These are phyloP conservation scores for Phymastichus coffea DNA, from an alignment of 1,140 invertebrate species.

Conservation along the genomic window DNA sequence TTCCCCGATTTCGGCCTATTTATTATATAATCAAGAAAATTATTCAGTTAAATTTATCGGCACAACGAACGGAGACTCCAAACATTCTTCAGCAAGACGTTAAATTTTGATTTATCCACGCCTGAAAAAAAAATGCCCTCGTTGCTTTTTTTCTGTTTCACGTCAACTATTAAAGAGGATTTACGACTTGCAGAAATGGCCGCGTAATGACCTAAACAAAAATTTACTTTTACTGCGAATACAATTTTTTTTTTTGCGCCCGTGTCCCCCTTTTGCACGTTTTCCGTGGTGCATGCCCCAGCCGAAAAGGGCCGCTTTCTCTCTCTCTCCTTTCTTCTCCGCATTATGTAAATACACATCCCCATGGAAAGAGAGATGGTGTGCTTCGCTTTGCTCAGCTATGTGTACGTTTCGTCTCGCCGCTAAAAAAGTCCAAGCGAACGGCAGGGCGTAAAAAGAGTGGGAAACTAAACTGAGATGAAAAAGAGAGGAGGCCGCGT, in stretches of 20 bases:
- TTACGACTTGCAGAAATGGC: conserved; percentile 7
- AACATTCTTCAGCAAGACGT: too few relatives aligned
- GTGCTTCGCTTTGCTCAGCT: background rate
- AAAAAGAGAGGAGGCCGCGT: background rate
- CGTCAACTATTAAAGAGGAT: background rate
- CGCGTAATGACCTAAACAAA: conserved; percentile 19
- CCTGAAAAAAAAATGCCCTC: background rate
- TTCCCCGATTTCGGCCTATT: too few relatives aligned
- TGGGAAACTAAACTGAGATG: too few relatives aligned
- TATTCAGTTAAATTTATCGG: too few relatives aligned
- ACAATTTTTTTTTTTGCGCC: background rate
- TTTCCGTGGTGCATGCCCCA: background rate
- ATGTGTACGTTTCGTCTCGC: too few relatives aligned
- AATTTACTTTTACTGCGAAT: conserved; percentile 16
- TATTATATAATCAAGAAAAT: too few relatives aligned
- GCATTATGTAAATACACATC: background rate
- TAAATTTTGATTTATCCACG: conserved; percentile 7
- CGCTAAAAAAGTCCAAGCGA: too few relatives aligned
- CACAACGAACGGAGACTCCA: too few relatives aligned
- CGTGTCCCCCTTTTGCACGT: background rate
- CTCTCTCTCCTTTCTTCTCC: background rate
- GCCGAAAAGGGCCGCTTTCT: too few relatives aligned
- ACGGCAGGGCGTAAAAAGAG: too few relatives aligned
- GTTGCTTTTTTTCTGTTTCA: background rate
- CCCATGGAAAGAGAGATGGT: background rate